These are phyloP conservation scores for Molossus alvarezi DNA, from an alignment of 2,797 vertebrate species.

Conservation along the genomic window DNA sequence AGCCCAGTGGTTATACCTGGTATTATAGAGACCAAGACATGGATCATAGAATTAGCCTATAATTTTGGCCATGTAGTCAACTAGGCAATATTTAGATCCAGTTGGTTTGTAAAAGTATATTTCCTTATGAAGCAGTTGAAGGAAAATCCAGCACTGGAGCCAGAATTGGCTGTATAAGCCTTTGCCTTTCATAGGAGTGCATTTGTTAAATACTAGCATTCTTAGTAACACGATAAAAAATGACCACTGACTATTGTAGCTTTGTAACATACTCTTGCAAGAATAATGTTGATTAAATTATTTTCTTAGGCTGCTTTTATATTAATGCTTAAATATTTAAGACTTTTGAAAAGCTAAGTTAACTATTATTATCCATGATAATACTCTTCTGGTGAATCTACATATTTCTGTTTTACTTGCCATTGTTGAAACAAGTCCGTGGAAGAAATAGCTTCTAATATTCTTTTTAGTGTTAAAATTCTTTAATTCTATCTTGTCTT, in stretches of 20 bases:
- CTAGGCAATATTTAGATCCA: background rate
- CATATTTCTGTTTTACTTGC: slow-evolving; percentile 57
- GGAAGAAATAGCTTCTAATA: background rate
- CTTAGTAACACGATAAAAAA: slow-evolving; percentile 61
- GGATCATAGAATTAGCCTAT: background rate
- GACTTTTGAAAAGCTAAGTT: slow-evolving; percentile 67
- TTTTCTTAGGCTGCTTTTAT: slow-evolving; percentile 62
- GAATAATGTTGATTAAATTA: slow-evolving; percentile 59
- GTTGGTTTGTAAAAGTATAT: slow-evolving; percentile 45
- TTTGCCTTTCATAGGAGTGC: slow-evolving; percentile 12
- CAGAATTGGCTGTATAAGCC: background rate
- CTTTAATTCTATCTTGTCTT: slow-evolving; percentile 51
- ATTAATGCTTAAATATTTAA: slow-evolving; percentile 62
- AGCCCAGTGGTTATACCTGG: background rate
- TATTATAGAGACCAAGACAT: slow-evolving; percentile 15
- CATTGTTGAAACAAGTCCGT: slow-evolving; percentile 62
- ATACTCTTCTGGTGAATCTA: slow-evolving; percentile 30
- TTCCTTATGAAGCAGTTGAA: slow-evolving; percentile 16
- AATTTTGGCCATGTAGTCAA: slow-evolving; percentile 18
- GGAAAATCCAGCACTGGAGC: background rate
- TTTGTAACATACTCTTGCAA: slow-evolving; percentile 19
- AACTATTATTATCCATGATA: slow-evolving; percentile 53
- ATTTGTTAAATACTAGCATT: slow-evolving; percentile 71
- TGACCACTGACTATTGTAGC: background rate
- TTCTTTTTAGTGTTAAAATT: slow-evolving; percentile 58